A percentile compares a stretch with the other conserved stretches of the same genome.
These are phyloP conservation scores for Blastobasis lacticolella DNA, from an alignment of 2,888 invertebrate genomes.

Conservation along the genomic window DNA sequence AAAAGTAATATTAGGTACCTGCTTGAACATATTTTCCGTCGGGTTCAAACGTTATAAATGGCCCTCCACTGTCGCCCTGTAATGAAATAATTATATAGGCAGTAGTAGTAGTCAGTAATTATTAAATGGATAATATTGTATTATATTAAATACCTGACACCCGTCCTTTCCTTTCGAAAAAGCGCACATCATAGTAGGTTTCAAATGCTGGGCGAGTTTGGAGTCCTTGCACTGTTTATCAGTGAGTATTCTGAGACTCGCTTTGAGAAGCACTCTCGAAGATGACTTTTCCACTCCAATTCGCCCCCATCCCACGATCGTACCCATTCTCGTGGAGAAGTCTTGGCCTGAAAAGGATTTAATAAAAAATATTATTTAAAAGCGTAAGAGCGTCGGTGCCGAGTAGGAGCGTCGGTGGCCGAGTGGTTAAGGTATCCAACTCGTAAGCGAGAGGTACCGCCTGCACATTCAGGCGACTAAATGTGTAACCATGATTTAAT, in stretches of 20 bases:
- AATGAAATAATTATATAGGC: slow-evolving; percentile 13
- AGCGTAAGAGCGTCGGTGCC: background rate
- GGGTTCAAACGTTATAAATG: slow-evolving; percentile 66
- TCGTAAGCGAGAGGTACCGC: no score
- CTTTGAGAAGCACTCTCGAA: slow-evolving; percentile 61
- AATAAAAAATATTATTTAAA: background rate
- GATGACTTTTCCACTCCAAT: slow-evolving; percentile 52
- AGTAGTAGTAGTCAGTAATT: background rate
- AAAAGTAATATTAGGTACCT: slow-evolving; percentile 46
- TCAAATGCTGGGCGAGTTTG: slow-evolving; percentile 55
- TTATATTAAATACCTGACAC: slow-evolving; percentile 67
- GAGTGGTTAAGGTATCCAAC: no score
- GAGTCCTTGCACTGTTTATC: slow-evolving; percentile 54
- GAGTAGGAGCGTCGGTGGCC: no score
- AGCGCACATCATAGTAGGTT: slow-evolving; percentile 77
- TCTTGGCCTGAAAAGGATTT: slow-evolving; percentile 40
- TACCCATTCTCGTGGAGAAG: slow-evolving; percentile 51
- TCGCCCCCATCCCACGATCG: slow-evolving; percentile 74
- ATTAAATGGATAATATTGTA: background rate
- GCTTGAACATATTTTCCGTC: slow-evolving; percentile 73
- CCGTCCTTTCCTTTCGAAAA: slow-evolving; percentile 74
- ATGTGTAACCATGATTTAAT: no score
- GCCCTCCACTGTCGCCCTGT: slow-evolving; percentile 81
- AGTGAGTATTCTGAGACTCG: slow-evolving; percentile 55
- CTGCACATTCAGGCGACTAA: no score